A percentile compares a stretch with the other conserved stretches of the same genome.
phyloP scores from a whole-genome alignment of 2,113 vertebrate genomes.

The Corythaeola cristata region DNA sequence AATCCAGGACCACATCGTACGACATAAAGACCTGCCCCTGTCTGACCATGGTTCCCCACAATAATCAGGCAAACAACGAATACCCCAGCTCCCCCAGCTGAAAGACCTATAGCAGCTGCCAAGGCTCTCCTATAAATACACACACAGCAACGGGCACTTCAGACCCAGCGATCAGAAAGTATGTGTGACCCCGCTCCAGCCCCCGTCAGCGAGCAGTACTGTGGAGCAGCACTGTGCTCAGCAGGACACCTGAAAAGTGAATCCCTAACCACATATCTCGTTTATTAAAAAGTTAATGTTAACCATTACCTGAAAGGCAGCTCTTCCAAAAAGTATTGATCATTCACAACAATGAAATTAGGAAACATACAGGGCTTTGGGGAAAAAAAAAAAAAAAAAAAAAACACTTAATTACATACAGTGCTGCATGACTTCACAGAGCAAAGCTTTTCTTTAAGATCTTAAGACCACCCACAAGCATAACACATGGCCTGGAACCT shows the following conservation, averaged over 20 bases:
- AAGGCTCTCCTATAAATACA: not conserved
- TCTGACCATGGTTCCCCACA: not conserved
- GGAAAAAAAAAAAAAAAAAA: not conserved
- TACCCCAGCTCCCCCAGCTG: not conserved
- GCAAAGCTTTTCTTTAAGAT: constrained; percentile 68
- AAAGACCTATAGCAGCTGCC: not conserved
- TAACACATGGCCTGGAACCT: constrained; percentile 70
- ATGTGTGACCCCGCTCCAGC: not conserved
- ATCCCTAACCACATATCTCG: not conserved
- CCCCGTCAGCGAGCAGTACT: not conserved
- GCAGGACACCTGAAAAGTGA: not conserved
- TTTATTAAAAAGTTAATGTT: not conserved
- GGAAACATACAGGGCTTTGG: not conserved
- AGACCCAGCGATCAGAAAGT: not conserved
- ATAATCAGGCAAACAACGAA: not conserved
- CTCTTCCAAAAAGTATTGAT: constrained; percentile 18
- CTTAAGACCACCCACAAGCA: constrained; percentile 72
- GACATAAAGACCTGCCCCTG: not conserved
- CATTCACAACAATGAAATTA: not conserved
- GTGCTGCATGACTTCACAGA: constrained; percentile 61
- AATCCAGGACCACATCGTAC: not conserved
- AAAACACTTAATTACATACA: constrained; percentile 11
- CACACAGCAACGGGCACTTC: not conserved
- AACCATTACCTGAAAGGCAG: not conserved
- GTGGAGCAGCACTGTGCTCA: not conserved